Percentiles rank a stretch among this genome's conserved stretches.
phyloP scores from a whole-genome alignment of 2,888 invertebrate genomes.

The Tiliacea aurago region DNA sequence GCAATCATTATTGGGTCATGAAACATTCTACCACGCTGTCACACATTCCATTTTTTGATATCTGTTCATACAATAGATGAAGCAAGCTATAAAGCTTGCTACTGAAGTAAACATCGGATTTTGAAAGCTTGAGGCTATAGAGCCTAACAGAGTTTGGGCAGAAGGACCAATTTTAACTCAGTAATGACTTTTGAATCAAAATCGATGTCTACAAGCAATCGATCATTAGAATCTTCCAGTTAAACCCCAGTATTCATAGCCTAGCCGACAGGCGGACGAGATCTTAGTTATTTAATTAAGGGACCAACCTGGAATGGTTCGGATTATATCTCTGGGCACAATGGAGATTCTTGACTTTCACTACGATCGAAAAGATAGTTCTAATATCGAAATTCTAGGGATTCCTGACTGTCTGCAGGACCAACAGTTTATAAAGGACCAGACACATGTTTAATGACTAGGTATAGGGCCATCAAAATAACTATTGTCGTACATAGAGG shows the following conservation, averaged over 20 bases:
- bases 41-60: conserved; percentile 16
- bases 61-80: not conserved
- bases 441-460: not conserved
- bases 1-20: conserved; percentile 51
- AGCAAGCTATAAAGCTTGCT: not conserved
- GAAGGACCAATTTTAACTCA: not conserved
- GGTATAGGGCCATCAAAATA: not conserved
- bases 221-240: conserved; percentile 2
- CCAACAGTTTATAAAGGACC: not conserved
- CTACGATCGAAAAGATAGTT: conserved; percentile 18
- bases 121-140: not conserved
- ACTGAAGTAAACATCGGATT: not conserved
- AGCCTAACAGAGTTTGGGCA: not conserved
- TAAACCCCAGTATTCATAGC: conserved; percentile 23
- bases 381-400: conserved; percentile 22
- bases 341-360: conserved; percentile 23
- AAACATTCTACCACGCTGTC: conserved; percentile 17
- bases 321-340: conserved; percentile 27
- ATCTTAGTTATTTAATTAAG: conserved; percentile 52
- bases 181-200: not conserved
- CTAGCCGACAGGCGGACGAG: conserved; percentile 2
- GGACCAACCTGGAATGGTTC: conserved; percentile 11
- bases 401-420: not conserved
- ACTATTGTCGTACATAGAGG: not conserved
- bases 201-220: conserved; percentile 15